phyloP scores from a whole-genome alignment of 2,113 vertebrate species.

The Henicopernis longicauda region DNA sequence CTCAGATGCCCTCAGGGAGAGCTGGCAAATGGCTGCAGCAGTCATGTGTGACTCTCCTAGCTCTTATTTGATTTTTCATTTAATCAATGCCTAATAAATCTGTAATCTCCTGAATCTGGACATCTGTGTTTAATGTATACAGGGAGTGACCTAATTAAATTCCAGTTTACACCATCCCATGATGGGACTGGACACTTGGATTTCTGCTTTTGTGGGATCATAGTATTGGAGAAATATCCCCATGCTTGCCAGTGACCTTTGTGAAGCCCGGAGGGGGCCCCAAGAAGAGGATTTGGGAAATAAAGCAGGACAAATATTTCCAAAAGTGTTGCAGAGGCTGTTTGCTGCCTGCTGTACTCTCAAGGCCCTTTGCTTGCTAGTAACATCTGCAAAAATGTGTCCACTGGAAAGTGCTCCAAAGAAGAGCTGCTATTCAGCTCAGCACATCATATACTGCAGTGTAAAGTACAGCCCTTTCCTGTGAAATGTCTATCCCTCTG shows the following conservation, averaged over 20 bases:
- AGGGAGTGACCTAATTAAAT: slow-evolving; percentile 29
- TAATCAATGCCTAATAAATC: slow-evolving; percentile 54
- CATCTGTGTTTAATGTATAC: neutral
- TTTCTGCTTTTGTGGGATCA: neutral
- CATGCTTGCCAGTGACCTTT: neutral
- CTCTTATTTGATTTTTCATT: neutral
- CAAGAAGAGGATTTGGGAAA: neutral
- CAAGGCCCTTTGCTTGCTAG: neutral
- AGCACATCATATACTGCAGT: neutral
- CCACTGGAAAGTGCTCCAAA: neutral
- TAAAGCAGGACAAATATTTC: neutral
- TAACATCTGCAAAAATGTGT: neutral
- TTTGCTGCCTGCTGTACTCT: neutral
- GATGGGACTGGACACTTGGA: neutral
- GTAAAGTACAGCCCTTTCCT: neutral
- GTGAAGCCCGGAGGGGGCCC: neutral
- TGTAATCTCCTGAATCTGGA: slow-evolving; percentile 4
- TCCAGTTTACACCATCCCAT: neutral
- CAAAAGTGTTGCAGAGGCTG: neutral
- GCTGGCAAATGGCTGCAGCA: slow-evolving; percentile 6
- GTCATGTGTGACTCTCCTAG: neutral
- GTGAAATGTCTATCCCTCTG: accelerated
- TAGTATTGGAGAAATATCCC: neutral
- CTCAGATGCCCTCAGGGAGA: neutral
- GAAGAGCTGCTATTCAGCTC: neutral